A percentile compares a stretch with the other conserved stretches of the same genome.
These are phyloP conservation scores for Eolophus roseicapilla DNA, from an alignment of 2,113 vertebrate species.

Conservation along the genomic window DNA sequence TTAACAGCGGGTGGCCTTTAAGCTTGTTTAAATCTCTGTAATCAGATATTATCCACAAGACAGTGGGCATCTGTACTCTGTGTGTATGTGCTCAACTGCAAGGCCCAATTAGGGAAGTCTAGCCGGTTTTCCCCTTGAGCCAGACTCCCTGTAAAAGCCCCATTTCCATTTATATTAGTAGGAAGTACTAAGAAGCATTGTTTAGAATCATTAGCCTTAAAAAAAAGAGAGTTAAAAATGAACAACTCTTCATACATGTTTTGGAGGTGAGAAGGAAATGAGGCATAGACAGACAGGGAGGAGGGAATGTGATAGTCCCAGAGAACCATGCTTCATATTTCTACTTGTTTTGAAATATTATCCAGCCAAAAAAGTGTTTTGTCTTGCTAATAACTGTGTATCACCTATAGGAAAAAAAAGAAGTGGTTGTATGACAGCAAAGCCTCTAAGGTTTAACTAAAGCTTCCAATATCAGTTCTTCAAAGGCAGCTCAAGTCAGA, in stretches of 20 bases:
- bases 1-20: not conserved
- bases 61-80: not conserved
- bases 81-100: not conserved
- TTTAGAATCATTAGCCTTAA: conserved; percentile 23
- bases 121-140: not conserved
- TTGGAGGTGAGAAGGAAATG: conserved; percentile 39
- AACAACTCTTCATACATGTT: not conserved
- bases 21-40: not conserved
- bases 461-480: not conserved
- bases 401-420: not conserved
- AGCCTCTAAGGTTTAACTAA: not conserved
- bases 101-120: not conserved
- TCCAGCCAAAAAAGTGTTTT: not conserved
- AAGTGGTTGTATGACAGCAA: not conserved
- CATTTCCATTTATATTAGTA: conserved; percentile 35
- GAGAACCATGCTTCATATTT: not conserved
- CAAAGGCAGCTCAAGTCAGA: not conserved
- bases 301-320: not conserved
- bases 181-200: conserved; percentile 24
- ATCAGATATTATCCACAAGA: not conserved
- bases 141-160: not conserved
- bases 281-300: not conserved
- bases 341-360: conserved; percentile 36
- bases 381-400: conserved; percentile 16
- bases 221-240: not conserved